Evolutionary conservation across 64 coral and sea anemone species (phyloP), one percentile per base, ranked within the genome.

Genomic region (Montipora efflorescens): DNA sequence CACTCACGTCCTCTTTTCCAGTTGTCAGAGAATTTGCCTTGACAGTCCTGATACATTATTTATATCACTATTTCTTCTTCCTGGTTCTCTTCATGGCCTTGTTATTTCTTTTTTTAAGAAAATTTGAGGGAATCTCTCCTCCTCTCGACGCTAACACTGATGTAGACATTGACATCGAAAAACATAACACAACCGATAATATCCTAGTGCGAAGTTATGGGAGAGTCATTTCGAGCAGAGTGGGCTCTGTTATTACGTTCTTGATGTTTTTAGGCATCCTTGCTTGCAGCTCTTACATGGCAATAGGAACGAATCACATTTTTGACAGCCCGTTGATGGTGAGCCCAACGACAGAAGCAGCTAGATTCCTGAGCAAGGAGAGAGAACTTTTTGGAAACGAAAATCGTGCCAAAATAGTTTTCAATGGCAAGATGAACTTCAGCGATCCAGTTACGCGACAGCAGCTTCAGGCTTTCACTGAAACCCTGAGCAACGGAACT

Each of bases 321-420:
- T 80, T 80, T 80, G 78, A 25, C 78, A 80, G 78, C 22, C 51
- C 78, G 28, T 59, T 80, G 20, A 57, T 12, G n/a, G 13, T 80
- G 10, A 23, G 7, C 49, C 51, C 78, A 80, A 12, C 9, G 20
- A 25, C 21, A 12, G 78, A 80, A 57, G 78, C 78, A 80, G 52
- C 78, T 6, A 58, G 12, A 58, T 80, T 58, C 50, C 4, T 80
- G 21, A 80, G 21, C 19, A 61, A 64, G 47, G 18, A 87, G 19
- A 61, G 15, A 43, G 90, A 88, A 76, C 72, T 91, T 21, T 95
- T 95, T 57, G 75, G 46, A 76, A 76, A 86, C 13, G 81, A 95
- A 64, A 87, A 46, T 3, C 80, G 87, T 47, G 87, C 88, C 18
- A 95, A 78, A 14, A 81, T 95, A 70, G 44, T 95, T 0, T 20